A percentile compares a stretch with the other conserved stretches of the same genome.
These are phyloP conservation scores for Caenorhabditis tropicalis DNA, from an alignment of 1,140 invertebrate species.

Conservation along the genomic window DNA sequence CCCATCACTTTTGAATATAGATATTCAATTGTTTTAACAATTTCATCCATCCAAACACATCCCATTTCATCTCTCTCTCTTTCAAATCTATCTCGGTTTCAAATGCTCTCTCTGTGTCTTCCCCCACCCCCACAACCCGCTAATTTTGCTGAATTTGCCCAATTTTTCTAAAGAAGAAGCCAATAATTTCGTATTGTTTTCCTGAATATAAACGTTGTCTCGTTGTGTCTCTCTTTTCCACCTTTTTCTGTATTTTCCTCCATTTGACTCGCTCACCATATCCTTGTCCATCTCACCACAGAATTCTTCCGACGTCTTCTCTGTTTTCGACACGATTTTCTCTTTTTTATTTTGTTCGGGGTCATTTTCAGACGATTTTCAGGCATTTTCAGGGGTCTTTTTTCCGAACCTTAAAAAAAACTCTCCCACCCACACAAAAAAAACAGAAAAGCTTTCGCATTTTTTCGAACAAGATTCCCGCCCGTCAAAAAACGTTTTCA, in stretches of 20 bases:
- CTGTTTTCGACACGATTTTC: not conserved
- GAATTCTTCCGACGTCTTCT: too few relatives aligned
- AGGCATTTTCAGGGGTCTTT: not conserved
- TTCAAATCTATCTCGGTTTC: not conserved
- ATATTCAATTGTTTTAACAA: not conserved
- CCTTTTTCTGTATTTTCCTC: not conserved
- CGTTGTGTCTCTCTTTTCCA: not conserved
- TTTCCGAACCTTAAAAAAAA: too few relatives aligned
- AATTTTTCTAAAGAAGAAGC: not conserved
- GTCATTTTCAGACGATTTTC: not conserved
- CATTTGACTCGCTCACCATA: not conserved
- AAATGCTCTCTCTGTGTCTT: too few relatives aligned
- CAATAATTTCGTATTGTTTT: not conserved
- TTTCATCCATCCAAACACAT: not conserved
- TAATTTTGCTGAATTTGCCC: not conserved
- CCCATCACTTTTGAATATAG: too few relatives aligned
- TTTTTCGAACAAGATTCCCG: too few relatives aligned
- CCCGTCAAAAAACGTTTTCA: too few relatives aligned
- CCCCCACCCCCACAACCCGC: not conserved
- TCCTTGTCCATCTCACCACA: too few relatives aligned
- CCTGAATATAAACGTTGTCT: constrained; percentile 32
- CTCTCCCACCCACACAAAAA: too few relatives aligned
- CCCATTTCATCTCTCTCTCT: not conserved
- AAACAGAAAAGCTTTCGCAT: too few relatives aligned
- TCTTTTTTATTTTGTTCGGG: not conserved